Percentiles rank a stretch among this genome's conserved stretches.
phyloP scores from a whole-genome alignment of 2,888 invertebrate genomes.

The Neoitamus cyanurus region DNA sequence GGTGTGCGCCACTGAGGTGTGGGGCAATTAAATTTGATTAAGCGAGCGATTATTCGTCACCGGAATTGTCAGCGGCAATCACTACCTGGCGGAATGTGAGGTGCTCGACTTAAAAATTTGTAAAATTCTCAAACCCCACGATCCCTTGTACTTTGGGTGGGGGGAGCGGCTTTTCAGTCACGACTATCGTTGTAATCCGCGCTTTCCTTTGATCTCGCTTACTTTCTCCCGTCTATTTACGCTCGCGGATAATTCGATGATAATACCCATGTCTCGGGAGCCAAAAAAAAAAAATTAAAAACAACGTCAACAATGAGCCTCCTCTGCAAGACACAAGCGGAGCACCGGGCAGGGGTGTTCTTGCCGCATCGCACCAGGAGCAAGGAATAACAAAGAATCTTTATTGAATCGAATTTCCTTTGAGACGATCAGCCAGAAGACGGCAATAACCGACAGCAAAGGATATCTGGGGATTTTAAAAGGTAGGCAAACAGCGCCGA shows the following conservation, averaged over 20 bases:
- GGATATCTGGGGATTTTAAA: constrained; percentile 40
- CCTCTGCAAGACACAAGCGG: neutral
- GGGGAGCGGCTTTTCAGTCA: neutral
- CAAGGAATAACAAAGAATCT: constrained; percentile 1
- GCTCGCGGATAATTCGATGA: neutral
- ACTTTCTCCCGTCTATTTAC: neutral
- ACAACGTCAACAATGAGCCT: neutral
- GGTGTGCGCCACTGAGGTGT: neutral
- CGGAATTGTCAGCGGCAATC: neutral
- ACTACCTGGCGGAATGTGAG: neutral
- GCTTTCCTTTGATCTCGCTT: neutral
- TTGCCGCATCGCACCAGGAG: neutral
- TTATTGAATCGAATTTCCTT: constrained; percentile 45
- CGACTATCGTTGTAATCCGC: neutral
- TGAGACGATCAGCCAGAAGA: constrained; percentile 32
- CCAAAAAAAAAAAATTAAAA: neutral
- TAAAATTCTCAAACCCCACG: neutral
- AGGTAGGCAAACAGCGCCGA: constrained; percentile 28
- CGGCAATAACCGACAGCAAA: constrained; percentile 32
- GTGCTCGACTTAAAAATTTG: neutral
- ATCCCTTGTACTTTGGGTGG: no score
- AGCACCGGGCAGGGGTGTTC: neutral
- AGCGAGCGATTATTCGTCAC: neutral
- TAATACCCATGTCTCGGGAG: neutral
- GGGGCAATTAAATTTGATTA: constrained; percentile 40